These are phyloP conservation scores for Lycopodina hypogea DNA, from an alignment of 37 sponge, comb jelly and placozoan genomes.

Conservation along the genomic window DNA sequence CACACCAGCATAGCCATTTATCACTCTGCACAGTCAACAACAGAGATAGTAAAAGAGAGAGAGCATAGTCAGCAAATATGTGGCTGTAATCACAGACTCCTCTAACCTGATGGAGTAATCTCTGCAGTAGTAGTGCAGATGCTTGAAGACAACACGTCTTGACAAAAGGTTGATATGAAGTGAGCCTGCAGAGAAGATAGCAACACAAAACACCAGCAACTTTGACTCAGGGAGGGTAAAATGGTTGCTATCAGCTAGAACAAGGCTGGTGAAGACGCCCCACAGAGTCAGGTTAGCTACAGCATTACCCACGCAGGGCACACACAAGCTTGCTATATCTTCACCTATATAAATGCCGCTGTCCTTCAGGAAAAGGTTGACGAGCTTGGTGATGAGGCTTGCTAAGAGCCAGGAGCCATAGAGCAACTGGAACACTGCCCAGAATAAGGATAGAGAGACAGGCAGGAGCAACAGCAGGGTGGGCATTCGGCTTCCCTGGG, in stretches of 20 bases:
- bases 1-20: slow-evolving; percentile 54
- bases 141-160: slow-evolving; percentile 58
- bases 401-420: slow-evolving; percentile 41
- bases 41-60: neutral
- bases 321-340: neutral
- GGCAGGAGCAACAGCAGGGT: slow-evolving; percentile 28
- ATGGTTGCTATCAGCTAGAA: no score
- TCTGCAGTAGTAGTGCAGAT: slow-evolving; percentile 45
- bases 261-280: neutral
- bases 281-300: neutral
- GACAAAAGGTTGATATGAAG: slow-evolving; percentile 41
- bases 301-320: neutral
- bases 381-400: slow-evolving; percentile 15
- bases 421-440: slow-evolving; percentile 53
- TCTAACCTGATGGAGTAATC: slow-evolving; percentile 52
- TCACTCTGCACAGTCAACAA: slow-evolving; percentile 17
- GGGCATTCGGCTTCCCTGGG: neutral
- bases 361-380: slow-evolving; percentile 40
- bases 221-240: no score
- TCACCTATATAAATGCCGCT: slow-evolving; percentile 57
- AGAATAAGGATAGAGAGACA: slow-evolving; percentile 46
- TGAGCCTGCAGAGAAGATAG: slow-evolving; percentile 34
- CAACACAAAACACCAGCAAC: neutral
- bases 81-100: no score
- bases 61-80: no score